Evolutionary conservation across 2,113 vertebrate genomes (phyloP).

Genomic region (Alethe diademata): DNA sequence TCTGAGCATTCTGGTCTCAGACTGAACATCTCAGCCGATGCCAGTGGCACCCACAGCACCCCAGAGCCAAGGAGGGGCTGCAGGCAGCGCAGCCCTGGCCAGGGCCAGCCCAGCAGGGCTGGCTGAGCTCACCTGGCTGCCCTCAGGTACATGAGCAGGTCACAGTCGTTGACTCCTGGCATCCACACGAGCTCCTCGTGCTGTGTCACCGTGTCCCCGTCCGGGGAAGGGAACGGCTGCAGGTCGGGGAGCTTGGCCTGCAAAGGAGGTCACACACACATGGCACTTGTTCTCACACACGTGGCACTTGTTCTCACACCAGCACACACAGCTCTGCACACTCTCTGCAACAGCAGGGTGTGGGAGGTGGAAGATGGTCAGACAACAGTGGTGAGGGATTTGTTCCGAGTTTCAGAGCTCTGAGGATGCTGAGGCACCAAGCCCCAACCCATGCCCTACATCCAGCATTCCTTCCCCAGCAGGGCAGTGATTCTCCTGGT

Average conservation of each 20-base stretch:
- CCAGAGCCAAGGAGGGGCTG: rapidly evolving
- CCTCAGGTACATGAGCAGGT: slow-evolving; percentile 98
- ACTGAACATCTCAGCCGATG: too few species aligned
- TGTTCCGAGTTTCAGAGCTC: not conserved
- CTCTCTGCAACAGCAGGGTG: too few species aligned
- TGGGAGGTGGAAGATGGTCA: not conserved
- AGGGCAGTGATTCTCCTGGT: not conserved
- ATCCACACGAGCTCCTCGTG: slow-evolving; percentile 98
- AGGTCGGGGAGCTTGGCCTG: slow-evolving; percentile 98
- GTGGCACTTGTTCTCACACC: not conserved
- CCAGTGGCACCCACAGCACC: rapidly evolving
- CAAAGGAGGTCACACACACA: not conserved
- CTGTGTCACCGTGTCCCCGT: slow-evolving; percentile 89
- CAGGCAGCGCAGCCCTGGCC: rapidly evolving
- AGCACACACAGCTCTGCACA: rapidly evolving
- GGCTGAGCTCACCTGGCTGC: slow-evolving; percentile 86
- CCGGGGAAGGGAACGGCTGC: slow-evolving; percentile 92
- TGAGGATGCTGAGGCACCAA: not conserved
- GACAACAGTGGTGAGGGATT: not conserved
- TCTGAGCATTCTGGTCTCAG: rapidly evolving
- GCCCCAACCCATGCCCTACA: rapidly evolving
- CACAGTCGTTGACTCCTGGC: slow-evolving; percentile 97
- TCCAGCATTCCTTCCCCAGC: not conserved
- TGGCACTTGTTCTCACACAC: not conserved
- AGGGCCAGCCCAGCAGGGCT: rapidly evolving